Conservation (phyloP, 2,113 vertebrate genomes). For the Zosterops pallidus region DNA sequence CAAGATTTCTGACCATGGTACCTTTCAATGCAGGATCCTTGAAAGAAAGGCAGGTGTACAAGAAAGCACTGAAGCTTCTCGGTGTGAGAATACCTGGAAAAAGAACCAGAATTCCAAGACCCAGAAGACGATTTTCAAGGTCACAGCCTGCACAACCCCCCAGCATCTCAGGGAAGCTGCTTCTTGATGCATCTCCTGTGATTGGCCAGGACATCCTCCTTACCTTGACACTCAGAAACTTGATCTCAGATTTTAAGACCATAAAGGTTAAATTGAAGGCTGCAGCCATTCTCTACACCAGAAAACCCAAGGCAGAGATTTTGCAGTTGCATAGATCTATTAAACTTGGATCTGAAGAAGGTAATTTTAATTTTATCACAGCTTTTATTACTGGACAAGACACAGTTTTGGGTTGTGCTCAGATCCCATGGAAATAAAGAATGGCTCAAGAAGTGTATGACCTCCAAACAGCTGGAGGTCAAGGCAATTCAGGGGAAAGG, state of each 20-base stretch:
- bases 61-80: conserved; percentile 58
- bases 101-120: neutral
- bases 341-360: conserved; percentile 44
- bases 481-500: neutral
- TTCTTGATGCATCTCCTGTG: conserved; percentile 15
- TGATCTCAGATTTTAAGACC: conserved; percentile 4
- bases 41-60: conserved; percentile 54
- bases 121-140: neutral
- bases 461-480: neutral
- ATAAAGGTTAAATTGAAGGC: conserved; percentile 52
- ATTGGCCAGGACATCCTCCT: conserved; percentile 50
- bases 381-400: neutral
- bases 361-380: conserved; percentile 39
- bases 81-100: neutral
- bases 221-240: conserved; percentile 32
- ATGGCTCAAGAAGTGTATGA: neutral
- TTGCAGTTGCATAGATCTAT: conserved; percentile 7
- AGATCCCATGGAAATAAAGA: neutral
- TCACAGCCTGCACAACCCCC: neutral
- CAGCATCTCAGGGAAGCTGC: conserved; percentile 36
- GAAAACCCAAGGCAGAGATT: conserved; percentile 49
- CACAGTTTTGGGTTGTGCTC: neutral
- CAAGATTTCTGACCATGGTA: neutral
- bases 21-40: conserved; percentile 38
- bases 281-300: conserved; percentile 56